Base-by-base conservation (phyloP, 2,113 vertebrate species). In the Takifugu bimaculatus region DNA sequence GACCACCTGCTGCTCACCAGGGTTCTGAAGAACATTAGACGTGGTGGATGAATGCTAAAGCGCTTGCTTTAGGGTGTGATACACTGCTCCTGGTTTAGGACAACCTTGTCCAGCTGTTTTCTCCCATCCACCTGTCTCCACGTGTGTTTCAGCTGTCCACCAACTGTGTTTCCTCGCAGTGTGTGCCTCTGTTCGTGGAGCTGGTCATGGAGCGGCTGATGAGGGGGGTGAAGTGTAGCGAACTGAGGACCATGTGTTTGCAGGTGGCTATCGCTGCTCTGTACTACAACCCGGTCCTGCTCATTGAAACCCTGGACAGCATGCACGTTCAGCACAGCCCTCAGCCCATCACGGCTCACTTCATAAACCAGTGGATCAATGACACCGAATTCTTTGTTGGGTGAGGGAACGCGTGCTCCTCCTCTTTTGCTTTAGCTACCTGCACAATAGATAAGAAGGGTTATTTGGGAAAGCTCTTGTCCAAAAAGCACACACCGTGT, bases 281-380 rank as follows among this genome's bases (percentile, higher is more conserved):
- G 45, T 99, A 97, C 86, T 98, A 98, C 87, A 97, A 88, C 77
- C 94, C 97, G 1, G 87, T 91, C 9, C 86, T 99, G 32, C 93
- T 99, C 72, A 75, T 99, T 13, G 93, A 95, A 69, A 99, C 95
- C 0, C 87, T 99, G 63, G 97, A 99, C 68, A 94, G 91, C 77
- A 93, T 95, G 79, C 94, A 92, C 68, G 93, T 98, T 82, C 94
- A 94, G 11, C 93, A 94, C 81, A 94, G 90, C 79, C 91, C 94
- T 0, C 94, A 96, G 49, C 94, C 96, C 13, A 92, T 99, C 83
- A 99, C 96, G 0, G 92, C 93, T 0, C 96, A 96, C 88, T 99
- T 99, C 80, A 92, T 99, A 86, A 99, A 99, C 87, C 96, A 99
- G 80, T 99, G 96, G 96, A 96, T 99, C 93, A 98, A 92, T 5